A percentile compares a stretch with the other conserved stretches of the same genome.
Conservation (phyloP, 2,797 vertebrate genomes). For the Phoeniculus purpureus region DNA sequence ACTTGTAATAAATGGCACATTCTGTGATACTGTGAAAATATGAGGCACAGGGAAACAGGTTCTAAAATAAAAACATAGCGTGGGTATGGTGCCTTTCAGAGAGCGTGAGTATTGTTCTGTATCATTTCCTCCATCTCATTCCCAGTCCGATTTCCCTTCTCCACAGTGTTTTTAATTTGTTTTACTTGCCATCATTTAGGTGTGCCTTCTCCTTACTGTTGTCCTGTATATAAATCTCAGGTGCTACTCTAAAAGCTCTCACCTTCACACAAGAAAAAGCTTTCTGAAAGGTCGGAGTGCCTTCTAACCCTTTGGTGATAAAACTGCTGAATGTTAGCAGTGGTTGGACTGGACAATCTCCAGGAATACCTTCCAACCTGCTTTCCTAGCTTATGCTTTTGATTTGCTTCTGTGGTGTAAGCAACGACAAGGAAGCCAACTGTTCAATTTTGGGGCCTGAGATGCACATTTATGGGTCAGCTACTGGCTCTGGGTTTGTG, state of each 20-base stretch:
- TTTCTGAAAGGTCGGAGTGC: not conserved
- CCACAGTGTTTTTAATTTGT: not conserved
- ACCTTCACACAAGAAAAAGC: not conserved
- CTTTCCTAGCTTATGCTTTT: not conserved
- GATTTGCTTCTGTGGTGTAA: not conserved
- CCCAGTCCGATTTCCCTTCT: not conserved
- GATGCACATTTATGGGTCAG: not conserved
- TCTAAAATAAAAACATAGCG: not conserved
- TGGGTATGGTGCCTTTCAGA: not conserved
- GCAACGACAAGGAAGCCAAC: not conserved
- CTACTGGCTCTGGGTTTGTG: not conserved
- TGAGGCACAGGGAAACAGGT: not conserved
- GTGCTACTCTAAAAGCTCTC: not conserved
- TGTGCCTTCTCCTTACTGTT: not conserved
- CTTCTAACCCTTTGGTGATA: not conserved
- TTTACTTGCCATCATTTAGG: not conserved
- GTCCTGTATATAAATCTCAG: not conserved
- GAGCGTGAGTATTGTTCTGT: not conserved
- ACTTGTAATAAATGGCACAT: not conserved
- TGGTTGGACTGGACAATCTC: not conserved
- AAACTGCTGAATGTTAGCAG: not conserved
- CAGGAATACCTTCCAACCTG: not conserved
- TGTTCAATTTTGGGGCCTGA: not conserved
- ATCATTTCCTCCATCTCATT: not conserved
- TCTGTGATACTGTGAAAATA: not conserved